Conservation (phyloP, 2,113 vertebrate species). For the Tetrax tetrax region DNA sequence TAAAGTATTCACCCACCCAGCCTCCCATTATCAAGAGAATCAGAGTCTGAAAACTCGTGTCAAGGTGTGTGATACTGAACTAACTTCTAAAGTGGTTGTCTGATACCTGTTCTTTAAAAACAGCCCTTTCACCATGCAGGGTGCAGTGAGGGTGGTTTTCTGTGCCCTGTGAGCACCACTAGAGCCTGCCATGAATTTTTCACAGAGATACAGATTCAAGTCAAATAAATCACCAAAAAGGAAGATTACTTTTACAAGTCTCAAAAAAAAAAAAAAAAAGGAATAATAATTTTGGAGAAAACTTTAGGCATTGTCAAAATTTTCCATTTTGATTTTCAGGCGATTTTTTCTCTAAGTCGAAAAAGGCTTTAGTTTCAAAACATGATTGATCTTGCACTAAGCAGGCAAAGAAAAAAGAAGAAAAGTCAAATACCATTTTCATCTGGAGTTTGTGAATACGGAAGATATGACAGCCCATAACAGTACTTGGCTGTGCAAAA, state of each 20-base stretch:
- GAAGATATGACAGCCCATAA: not conserved
- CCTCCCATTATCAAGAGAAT: too few species aligned
- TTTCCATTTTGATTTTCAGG: not conserved
- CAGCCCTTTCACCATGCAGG: too few species aligned
- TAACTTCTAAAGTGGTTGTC: too few species aligned
- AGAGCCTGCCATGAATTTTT: too few species aligned
- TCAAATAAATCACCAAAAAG: not conserved
- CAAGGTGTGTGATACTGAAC: too few species aligned
- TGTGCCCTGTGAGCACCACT: too few species aligned
- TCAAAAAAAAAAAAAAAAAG: not conserved
- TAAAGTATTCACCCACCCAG: too few species aligned
- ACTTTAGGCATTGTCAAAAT: not conserved
- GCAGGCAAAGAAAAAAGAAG: not conserved
- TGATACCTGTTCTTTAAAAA: too few species aligned
- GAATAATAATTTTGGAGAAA: not conserved
- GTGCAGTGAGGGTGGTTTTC: too few species aligned
- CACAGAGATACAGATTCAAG: too few species aligned
- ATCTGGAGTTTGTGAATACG: not conserved
- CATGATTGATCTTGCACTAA: not conserved
- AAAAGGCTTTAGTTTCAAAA: not conserved
- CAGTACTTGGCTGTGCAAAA: not conserved
- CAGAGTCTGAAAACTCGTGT: too few species aligned
- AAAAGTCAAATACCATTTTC: not conserved
- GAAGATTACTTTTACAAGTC: not conserved
- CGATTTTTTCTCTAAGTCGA: accelerated